Base-by-base conservation (phyloP, 35 echinoderm and acorn worm species). In the Apostichopus japonicus region DNA sequence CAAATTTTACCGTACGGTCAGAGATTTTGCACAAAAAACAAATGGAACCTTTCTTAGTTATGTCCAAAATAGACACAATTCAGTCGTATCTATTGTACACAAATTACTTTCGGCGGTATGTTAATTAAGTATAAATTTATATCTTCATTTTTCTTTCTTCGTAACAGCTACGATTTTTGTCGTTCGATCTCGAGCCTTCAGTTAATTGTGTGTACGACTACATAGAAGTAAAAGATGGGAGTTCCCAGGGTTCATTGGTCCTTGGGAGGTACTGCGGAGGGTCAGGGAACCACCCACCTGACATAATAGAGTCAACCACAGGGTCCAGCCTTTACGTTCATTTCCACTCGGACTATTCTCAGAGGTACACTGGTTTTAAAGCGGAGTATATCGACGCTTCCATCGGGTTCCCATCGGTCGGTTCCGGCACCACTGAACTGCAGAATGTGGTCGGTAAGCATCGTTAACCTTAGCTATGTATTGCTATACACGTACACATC, bases 121-220 rank as follows among this genome's bases (percentile, higher is more conserved):
- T 75, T 75, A 4, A 73, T 73, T 1, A 33, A 1, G 27, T 33
- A 33, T 44, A 44, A 3, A 44, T 44, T 3, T 44, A 15, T 67
- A 10, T 10, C 9, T 67, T 16, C 4, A 0, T 67, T 67, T 67
- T 67, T 6, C 4, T 21, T 77, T 65, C 65, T 94, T 22, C 52
- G 53, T 83, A 44, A 8, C 96, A 98, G 96, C 54, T 98, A 9
- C 87, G 92, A 54, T 98, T 98, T 67, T 79, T 94, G 4, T 95
- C 94, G 5, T 98, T 98, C 73, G 96, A 98, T 63, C 53, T 98
- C n/a, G 96, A 98, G 52, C 88, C 89, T 8, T 93, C 92, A n/a
- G 53, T 84, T 52, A 51, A 87, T 13, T 98, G 96, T 58, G 84
- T 95, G 56, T 98, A 98, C 88, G 96, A 98, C 58, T 98, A 92